A percentile compares a stretch with the other conserved stretches of the same genome.
Conservation (phyloP, 2,888 invertebrate genomes). For the Steinernema carpocapsae region DNA sequence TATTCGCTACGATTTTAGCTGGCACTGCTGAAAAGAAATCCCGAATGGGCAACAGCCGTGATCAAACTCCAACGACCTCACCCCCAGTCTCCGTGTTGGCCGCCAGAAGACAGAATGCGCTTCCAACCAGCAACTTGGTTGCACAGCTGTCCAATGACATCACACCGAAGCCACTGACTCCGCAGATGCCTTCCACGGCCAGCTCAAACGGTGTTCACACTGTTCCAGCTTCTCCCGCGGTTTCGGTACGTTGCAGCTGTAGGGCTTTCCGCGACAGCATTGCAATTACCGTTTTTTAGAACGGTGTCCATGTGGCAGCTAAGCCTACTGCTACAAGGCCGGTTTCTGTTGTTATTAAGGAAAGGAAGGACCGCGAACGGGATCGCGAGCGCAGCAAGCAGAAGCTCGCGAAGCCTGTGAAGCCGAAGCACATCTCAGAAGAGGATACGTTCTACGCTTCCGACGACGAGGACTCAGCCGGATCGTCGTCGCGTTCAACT, state of each 20-base stretch:
- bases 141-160: not conserved
- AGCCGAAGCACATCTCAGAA: not conserved
- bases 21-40: not conserved
- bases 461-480: not conserved
- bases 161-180: not conserved
- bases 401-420: not conserved
- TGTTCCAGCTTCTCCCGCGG: not conserved
- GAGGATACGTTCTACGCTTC: constrained; percentile 1
- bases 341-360: not conserved
- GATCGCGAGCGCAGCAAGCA: not conserved
- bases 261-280: not conserved
- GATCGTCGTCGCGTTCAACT: not conserved
- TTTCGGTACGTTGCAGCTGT: constrained; percentile 14
- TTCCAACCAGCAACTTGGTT: constrained; percentile 19
- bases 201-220: not conserved
- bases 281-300: constrained; percentile 26
- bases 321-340: not conserved
- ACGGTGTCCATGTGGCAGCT: not conserved
- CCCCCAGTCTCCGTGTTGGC: constrained; percentile 1
- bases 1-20: not conserved
- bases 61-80: constrained; percentile 12
- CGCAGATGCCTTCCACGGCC: not conserved
- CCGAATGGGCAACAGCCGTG: not conserved
- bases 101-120: constrained; percentile 17
- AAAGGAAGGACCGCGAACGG: not conserved